Base-by-base conservation (phyloP, 2,888 invertebrate genomes). In the Meta bourneti region DNA sequence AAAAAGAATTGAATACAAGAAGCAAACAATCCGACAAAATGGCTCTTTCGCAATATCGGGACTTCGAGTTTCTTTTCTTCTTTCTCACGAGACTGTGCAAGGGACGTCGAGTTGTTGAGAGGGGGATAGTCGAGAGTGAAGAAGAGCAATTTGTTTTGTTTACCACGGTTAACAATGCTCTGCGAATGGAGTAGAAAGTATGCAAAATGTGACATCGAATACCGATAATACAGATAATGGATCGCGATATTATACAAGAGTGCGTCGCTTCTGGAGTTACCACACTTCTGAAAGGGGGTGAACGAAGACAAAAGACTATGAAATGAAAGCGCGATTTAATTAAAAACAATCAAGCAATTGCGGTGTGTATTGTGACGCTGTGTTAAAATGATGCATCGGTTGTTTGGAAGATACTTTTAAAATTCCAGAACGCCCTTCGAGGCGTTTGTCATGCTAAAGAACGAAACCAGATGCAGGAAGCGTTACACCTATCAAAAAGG, bases 21-120 rank as follows among this genome's bases (percentile, higher is more conserved):
- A 79, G 34, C 16, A 79, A 79, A 79, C 79, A 79, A 54, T 79
- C 61, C 19, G 61, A 79, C 79, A 79, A 79, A 61, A 74, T 74
- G 48, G 48, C 74, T 7, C n/a, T 61, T 61, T 61, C 61, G 61
- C 61, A 61, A 61, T 11, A 16, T 16, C 5, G 61, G 61, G 61
- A 61, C 34, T 34, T 34, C 34, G 16, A 11, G 7, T 34, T 51
- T 77, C 51, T n/a, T 77, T 77, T 34, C 11, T 61, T 61, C 61
- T 79, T 61, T 79, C 16, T 54, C 61, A 16, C 34, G 16, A 48
- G 16, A 8, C 48, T 34, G 49, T 51, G 77, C 51, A n/a, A 11
- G 61, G 7, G 16, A 61, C 79, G 54, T 61, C 54, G 34, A 54
- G 20, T 20, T 20, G 2, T 61, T 20, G 61, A 79, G 54, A 61